Conservation (phyloP, 2,888 invertebrate species). For the Acronicta alni region DNA sequence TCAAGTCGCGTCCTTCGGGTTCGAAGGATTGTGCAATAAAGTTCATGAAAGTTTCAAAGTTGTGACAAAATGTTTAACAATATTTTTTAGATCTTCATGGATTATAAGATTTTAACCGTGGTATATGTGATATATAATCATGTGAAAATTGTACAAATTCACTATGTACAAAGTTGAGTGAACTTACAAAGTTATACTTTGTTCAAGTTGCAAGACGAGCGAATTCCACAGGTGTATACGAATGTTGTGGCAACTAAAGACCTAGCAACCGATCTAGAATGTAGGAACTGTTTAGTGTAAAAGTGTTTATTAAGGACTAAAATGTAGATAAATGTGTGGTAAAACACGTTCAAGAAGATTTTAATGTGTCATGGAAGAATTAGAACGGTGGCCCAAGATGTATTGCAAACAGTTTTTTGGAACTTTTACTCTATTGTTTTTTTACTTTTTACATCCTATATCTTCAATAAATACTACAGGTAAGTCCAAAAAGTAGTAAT, state of each 20-base stretch:
- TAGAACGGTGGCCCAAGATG: slow-evolving; percentile 84
- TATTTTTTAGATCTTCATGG: neutral
- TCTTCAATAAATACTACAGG: slow-evolving; percentile 75
- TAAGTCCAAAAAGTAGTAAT: slow-evolving; percentile 59
- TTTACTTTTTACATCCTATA: slow-evolving; percentile 56
- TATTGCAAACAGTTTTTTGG: slow-evolving; percentile 67
- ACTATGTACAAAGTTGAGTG: slow-evolving; percentile 81
- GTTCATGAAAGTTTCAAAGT: slow-evolving; percentile 71
- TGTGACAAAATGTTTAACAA: slow-evolving; percentile 43
- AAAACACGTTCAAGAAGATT: slow-evolving; percentile 43
- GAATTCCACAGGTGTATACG: slow-evolving; percentile 83
- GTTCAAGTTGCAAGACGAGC: slow-evolving; percentile 70
- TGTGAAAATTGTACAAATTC: slow-evolving; percentile 48
- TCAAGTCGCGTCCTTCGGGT: slow-evolving; percentile 74
- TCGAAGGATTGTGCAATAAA: slow-evolving; percentile 76
- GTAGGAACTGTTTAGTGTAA: slow-evolving; percentile 40
- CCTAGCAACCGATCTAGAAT: slow-evolving; percentile 82
- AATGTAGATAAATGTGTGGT: slow-evolving; percentile 55
- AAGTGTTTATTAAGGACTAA: slow-evolving; percentile 39
- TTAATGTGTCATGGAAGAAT: slow-evolving; percentile 82
- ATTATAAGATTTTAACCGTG: slow-evolving; percentile 7
- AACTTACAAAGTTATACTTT: slow-evolving; percentile 77
- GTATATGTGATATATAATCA: slow-evolving; percentile 4
- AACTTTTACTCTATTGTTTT: slow-evolving; percentile 65
- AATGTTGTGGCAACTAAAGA: slow-evolving; percentile 83